Conservation (phyloP, 2,113 vertebrate genomes). For the Craseonycteris thonglongyai region DNA sequence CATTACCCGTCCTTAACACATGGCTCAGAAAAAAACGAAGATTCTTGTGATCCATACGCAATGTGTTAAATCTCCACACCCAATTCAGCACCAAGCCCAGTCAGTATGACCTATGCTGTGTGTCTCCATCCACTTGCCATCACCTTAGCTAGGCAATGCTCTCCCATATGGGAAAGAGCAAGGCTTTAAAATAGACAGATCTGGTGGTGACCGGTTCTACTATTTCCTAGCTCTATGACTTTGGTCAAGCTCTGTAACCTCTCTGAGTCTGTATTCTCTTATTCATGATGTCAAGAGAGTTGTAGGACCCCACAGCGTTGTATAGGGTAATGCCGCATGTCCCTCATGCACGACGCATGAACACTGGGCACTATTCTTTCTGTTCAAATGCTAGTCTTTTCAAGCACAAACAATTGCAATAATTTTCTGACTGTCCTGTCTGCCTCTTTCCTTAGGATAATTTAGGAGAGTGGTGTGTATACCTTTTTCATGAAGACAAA, state of each 20-base stretch:
- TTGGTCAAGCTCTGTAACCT: not conserved
- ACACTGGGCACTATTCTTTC: not conserved
- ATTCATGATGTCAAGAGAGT: not conserved
- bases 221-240: not conserved
- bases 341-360: not conserved
- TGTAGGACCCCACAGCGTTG: not conserved
- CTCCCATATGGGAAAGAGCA: not conserved
- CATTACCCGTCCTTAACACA: too few relatives aligned
- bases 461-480: not conserved
- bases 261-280: not conserved
- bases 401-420: not conserved
- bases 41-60: too few relatives aligned
- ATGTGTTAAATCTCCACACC: too few relatives aligned
- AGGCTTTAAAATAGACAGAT: not conserved
- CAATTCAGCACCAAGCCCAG: not conserved
- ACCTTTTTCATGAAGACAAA: not conserved
- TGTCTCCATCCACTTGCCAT: not conserved
- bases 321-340: not conserved
- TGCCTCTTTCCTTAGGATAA: not conserved
- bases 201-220: not conserved
- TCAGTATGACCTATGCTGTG: rapidly evolving
- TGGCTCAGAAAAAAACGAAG: too few relatives aligned
- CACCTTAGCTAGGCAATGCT: too few relatives aligned
- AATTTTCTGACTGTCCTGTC: not conserved
- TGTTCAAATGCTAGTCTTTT: not conserved